Conservation (phyloP, 2,797 vertebrate species). For the Pogoniulus pusillus region DNA sequence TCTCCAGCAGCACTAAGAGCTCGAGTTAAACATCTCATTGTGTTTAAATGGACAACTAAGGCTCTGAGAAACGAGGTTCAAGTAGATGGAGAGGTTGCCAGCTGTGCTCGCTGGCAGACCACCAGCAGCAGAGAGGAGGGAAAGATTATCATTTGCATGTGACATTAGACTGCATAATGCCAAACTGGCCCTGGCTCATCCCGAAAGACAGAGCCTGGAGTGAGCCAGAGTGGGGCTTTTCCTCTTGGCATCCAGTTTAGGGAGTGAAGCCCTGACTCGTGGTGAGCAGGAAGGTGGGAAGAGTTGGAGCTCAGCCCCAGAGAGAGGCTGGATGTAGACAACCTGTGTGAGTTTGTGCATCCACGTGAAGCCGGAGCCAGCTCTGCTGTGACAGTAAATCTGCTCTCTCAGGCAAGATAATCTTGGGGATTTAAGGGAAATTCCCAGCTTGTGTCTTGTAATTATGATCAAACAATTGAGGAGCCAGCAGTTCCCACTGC, state of each 20-base stretch:
- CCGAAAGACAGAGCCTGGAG: neutral
- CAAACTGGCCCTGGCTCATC: neutral
- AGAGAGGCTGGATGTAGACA: too few species aligned
- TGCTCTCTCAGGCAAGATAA: neutral
- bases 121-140: neutral
- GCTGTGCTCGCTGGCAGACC: neutral
- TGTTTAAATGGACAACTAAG: conserved; percentile 47
- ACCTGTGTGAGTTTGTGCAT: neutral
- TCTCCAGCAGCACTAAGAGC: conserved; percentile 44
- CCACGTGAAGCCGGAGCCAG: neutral
- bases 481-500: neutral
- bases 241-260: neutral
- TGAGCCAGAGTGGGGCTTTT: neutral
- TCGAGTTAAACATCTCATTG: conserved; percentile 44
- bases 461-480: conserved; percentile 6
- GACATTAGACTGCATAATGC: conserved; percentile 12
- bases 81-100: conserved; percentile 5
- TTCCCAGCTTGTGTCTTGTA: neutral
- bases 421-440: neutral
- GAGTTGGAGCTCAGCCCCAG: too few species aligned
- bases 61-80: conserved; percentile 23
- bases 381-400: neutral
- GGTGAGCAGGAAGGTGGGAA: neutral
- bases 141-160: conserved; percentile 22
- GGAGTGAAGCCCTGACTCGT: conserved; percentile 1